Evolutionary conservation across 2,888 invertebrate genomes (phyloP), one percentile per base, ranked within the genome.

Genomic region (Ornithoptera priamus): DNA sequence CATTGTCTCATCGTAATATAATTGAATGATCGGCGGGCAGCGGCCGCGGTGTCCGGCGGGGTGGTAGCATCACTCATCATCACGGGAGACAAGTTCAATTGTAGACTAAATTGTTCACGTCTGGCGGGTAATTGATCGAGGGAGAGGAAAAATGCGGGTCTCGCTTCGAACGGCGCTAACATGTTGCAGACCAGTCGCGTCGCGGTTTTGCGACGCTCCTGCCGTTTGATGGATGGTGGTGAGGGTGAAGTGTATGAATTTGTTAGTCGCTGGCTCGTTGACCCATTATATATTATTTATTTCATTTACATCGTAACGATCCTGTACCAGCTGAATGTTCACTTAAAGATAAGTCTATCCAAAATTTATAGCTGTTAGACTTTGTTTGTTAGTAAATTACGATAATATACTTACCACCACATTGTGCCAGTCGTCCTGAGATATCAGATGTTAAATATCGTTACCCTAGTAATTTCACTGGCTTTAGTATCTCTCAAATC

Each of bases 1-100:
- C 39, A 39, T 39, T 10, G 10, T 8, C n/a, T 50, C 46, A 62
- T 62, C 69, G n/a, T 36, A 42, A 65, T 73, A 61, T 74, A 89
- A 90, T 90, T 87, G 90, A 85, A 89, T 85, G 89, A 91, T 90
- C 78, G 82, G 87, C 86, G 90, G 90, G 89, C 85, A 79, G 80
- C 81, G 80, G 82, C 81, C 80, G 75, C 75, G 77, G 73, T 74
- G 74, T 75, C 75, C 77, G 70, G 72, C 83, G 76, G 85, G 86
- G 87, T 84, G 89, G 83, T 80, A 77, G 84, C 84, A 85, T 89
- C 85, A 82, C 83, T 90, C 89, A 86, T 88, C 84, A 84, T 89
- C 82, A 67, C 69, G 68, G 76, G 76, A 79, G 86, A 86, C 86
- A 84, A 76, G 77, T 76, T 79, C 85, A 87, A 88, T 89, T 89